Evolutionary conservation across 2,888 invertebrate species (phyloP), one percentile per base, ranked within the genome.

Genomic region (Amiota mariae): DNA sequence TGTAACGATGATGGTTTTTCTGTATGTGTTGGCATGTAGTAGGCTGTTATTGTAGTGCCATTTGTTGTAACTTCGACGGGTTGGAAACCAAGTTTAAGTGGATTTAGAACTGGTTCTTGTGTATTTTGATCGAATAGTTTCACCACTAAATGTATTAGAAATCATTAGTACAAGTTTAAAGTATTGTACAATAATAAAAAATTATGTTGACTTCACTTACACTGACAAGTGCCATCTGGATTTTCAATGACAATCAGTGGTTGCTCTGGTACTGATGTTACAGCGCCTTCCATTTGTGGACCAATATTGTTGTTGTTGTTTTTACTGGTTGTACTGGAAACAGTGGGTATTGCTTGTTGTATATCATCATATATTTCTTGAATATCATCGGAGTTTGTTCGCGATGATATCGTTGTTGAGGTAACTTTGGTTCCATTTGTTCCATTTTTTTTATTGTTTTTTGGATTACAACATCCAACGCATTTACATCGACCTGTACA

Each of bases 381-480:
- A 77, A 18, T 77, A 80, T 12, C 77, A 70, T 72, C 77, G 77
- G 72, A 24, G 72, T 81, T n/a, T 73, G 77, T 64, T 72, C 76
- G 9, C 71, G 73, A 13, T 61, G 20, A n/a, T 73, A 68, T 67
- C 77, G 1, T 81, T 73, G 70, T 46, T 20, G 47, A 47, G 8
- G 80, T 79, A 12, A 56, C 77, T 4, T 96, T 95, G 84, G 94
- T 93, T 73, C 95, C 96, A 36, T 36, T 36, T 36, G 36, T 36
- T 95, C 93, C 78, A n/a, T n/a, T n/a, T n/a, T n/a, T n/a, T n/a
- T n/a, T n/a, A n/a, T n/a, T n/a, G n/a, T 94, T 92, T 85, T 96
- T 96, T 2, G 98, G 97, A 91, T 98, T 98, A 82, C 97, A 92
- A 89, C 98, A 98, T 1, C 97, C 97, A 87, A 95, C 93, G 90